Base-by-base conservation (phyloP, 2,113 vertebrate genomes). In the human (Homo sapiens) region DNA sequence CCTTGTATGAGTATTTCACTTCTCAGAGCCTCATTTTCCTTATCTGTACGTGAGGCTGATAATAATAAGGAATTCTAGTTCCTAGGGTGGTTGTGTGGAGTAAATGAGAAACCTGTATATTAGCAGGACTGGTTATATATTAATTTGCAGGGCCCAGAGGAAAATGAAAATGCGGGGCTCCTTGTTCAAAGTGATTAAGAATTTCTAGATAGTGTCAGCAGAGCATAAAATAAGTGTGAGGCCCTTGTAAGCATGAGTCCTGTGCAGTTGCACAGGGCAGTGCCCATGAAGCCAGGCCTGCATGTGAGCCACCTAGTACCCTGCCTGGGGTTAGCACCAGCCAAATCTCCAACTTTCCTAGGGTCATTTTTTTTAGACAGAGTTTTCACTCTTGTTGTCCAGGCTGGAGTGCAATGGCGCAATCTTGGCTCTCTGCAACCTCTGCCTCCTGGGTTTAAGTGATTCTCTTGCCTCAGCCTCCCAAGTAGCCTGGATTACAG, bases 231-330 rank as follows among this genome's bases (percentile, higher is more conserved):
- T 72, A 50, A 73, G 6, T 8, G 13, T 22, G 76, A 73, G 50
- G 55, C 55, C 48, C 52, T 72, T 81, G 22, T 64, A 45, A 61
- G 11, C 2, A 0, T 1, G 5, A 32, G 38, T 13, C 25, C 57
- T 45, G 6, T 48, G 25, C 23, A 45, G 7, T 43, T 5, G 9
- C 11, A 13, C 30, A 23, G 64, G 27, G 61, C 18, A 72, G 9
- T 35, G 50, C 43, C 45, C n/a, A 0, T 7, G 16, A 70, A 38
- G 55, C 57, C 40, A 13, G 72, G 32, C 30, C 6, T 38, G 23
- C 8, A 2, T 22, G 1, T 0, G 3, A n/a, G 16, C 57, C 25
- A 35, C 48, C 48, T 13, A 0, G 27, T 8, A 52, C 25, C 17
- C 82, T 17, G 25, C 22, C 13, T 38, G 38, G 76, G n/a, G 5